Evolutionary conservation across 2,888 invertebrate species (phyloP).

Genomic region (Hanleya hanleyi): DNA sequence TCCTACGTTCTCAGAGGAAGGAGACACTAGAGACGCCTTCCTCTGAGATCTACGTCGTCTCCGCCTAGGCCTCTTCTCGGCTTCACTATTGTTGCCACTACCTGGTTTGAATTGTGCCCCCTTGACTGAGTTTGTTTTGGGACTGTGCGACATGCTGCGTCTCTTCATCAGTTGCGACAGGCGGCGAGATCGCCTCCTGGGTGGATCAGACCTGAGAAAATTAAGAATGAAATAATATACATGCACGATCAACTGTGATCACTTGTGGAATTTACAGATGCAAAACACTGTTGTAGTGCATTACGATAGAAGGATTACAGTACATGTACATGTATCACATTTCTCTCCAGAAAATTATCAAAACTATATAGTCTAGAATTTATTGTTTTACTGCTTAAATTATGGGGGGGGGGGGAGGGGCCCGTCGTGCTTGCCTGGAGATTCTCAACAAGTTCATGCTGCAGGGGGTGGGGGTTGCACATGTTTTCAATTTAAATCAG

Average conservation of each 20-base stretch:
- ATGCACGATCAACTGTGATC: no score
- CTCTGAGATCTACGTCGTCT: neutral
- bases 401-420: no score
- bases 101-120: neutral
- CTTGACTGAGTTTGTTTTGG: neutral
- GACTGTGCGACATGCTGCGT: constrained; percentile 1
- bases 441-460: no score
- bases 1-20: neutral
- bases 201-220: neutral
- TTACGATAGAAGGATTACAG: neutral
- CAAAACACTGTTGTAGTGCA: no score
- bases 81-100: neutral
- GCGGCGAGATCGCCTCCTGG: neutral
- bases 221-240: no score
- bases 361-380: no score
- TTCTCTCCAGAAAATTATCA: no score
- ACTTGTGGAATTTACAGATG: no score
- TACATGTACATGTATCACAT: neutral
- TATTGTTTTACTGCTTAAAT: no score
- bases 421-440: no score
- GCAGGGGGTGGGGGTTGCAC: no score
- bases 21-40: neutral
- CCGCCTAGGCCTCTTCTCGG: neutral
- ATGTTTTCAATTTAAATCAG: no score
- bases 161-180: neutral